A percentile compares a stretch with the other conserved stretches of the same genome.
These are phyloP conservation scores for Periophthalmus modestus DNA, from an alignment of 2,113 vertebrate species.

Conservation along the genomic window DNA sequence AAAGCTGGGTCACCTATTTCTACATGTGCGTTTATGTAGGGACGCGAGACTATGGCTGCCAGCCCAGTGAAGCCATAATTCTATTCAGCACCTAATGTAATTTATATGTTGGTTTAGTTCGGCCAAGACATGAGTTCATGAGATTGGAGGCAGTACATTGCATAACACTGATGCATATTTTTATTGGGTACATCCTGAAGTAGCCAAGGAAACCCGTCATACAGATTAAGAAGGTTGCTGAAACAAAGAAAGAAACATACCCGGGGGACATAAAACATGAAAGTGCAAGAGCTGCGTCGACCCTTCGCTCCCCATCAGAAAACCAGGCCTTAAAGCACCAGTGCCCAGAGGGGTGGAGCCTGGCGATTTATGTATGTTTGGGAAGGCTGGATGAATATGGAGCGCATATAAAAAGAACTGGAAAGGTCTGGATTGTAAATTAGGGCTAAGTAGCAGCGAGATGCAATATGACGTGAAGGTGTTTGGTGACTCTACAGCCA, in stretches of 20 bases:
- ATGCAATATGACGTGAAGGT: background rate
- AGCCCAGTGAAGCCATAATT: constrained; percentile 60
- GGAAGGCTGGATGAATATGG: constrained; percentile 51
- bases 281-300: constrained; percentile 30
- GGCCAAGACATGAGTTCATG: constrained; percentile 29
- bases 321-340: constrained; percentile 58
- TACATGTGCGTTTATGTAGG: constrained; percentile 44
- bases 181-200: background rate
- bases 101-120: constrained; percentile 54
- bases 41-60: constrained; percentile 37
- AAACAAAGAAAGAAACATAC: constrained; percentile 33
- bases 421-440: constrained; percentile 59
- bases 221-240: constrained; percentile 22
- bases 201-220: background rate
- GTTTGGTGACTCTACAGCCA: background rate
- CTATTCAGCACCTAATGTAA: constrained; percentile 49
- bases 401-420: constrained; percentile 52
- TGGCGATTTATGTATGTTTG: constrained; percentile 59
- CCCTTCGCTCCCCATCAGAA: constrained; percentile 43
- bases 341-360: constrained; percentile 4
- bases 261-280: constrained; percentile 48
- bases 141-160: constrained; percentile 16
- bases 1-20: constrained; percentile 37
- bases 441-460: constrained; percentile 26
- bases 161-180: background rate